Base-by-base conservation (phyloP, 2,113 vertebrate species). In the Balaenoptera acutorostrata region DNA sequence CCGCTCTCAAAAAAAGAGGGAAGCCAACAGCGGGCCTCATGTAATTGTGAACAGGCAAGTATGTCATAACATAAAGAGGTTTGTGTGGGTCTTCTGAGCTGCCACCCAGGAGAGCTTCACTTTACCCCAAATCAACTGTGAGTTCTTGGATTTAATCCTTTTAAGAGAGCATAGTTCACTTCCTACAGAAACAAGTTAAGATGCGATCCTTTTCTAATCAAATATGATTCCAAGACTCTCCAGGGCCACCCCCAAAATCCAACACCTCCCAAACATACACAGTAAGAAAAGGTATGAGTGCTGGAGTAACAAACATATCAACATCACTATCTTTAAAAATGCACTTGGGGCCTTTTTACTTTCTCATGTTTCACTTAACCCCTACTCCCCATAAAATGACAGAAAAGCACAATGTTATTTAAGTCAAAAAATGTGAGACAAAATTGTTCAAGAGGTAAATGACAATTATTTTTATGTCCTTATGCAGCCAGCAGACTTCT, bases 131-230 rank as follows among this genome's bases (percentile, higher is more conserved):
- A 86, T 55, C 85, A 31, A 88, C 81, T 61, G n/a, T 33, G 82
- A 88, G 83, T 49, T 68, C 88, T 85, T 36, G 63, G 49, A 59
- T 72, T 93, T 94, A 93, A 96, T 85, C 96, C 95, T 74, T 95
- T 88, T 68, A 63, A 66, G 83, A 64, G 63, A 78, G 88, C 75
- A 69, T 0, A 80, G 78, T 59, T 92, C 90, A 86, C 36, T 90
- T 82, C 90, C 87, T 74, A 52, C 41, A 75, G 93, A 96, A 84
- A 55, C 25, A 4, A 71, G 61, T 6, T 12, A 25, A 57, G 59
- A 81, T 33, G 36, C 57, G 52, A 61, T 27, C 13, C 91, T 92
- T 78, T 85, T 57, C 90, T 72, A 63, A 96, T 71, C 83, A 92
- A 66, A 90, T 77, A 81, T 44, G 25, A 94, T 33, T 64, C 71